Evolutionary conservation across 1,140 invertebrate species (phyloP), one percentile per base, ranked within the genome.

Genomic region (Trachymyrmex septentrionalis): DNA sequence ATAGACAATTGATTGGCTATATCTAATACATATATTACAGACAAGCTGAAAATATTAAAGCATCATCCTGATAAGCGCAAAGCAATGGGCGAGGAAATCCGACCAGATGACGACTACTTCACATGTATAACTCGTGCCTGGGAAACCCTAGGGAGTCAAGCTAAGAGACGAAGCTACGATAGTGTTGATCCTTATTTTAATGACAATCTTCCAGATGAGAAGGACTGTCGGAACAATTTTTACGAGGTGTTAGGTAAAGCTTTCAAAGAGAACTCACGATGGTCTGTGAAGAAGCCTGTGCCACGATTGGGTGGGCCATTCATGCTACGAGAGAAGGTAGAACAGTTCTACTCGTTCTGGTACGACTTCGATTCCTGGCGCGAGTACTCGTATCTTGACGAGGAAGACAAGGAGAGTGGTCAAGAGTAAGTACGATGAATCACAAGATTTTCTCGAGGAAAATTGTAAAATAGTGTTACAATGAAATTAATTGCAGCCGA

Each of bases 281-380:
- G 99, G 99, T 99, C 99, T 0, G 97, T 97, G 71, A 98, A 97
- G 92, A 96, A 96, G 87, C 97, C 97, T 72, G 98, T 99, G 1
- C 99, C 99, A 34, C 95, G 96, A 86, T 95, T 99, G 66, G 99
- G 99, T 50, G 97, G 97, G 93, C 96, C 97, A 12, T 95, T 97
- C 78, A 97, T 97, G 64, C 94, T 96, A 0, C 95, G 97, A 66
- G 96, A 97, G 82, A 96, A 97, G 91, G 98, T 99, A 1, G 98
- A 99, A 92, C 96, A 96, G 57, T 98, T 98, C 95, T 98, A 98
- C 93, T 96, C 97, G 57, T 98, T 98, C 95, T 99, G 99, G 99
- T 99, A 99, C 94, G 97, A 99, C 89, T 99, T 99, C 96, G 98
- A 99, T 90, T 99, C 99, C 0, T 99, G 99, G 99, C 96, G 99